Conservation (phyloP, 2,113 vertebrate genomes). For the Dasyornis broadbenti region DNA sequence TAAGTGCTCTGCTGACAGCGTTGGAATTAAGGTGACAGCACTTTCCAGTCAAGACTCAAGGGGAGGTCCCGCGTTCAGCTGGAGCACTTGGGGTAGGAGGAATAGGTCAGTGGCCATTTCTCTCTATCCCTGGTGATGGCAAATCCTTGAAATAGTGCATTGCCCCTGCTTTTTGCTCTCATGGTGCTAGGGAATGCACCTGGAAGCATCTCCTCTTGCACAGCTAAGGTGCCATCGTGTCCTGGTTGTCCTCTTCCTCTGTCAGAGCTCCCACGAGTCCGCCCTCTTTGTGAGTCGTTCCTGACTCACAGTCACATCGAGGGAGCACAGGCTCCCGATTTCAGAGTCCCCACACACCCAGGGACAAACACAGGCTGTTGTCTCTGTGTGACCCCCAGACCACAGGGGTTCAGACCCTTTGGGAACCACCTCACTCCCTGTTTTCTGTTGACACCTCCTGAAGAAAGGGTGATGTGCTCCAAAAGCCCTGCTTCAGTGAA, state of each 20-base stretch:
- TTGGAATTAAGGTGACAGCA: background rate
- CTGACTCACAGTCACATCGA: fast-evolving
- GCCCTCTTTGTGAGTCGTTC: background rate
- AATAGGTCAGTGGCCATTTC: background rate
- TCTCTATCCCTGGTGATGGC: background rate
- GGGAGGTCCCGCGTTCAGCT: background rate
- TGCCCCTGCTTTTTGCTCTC: background rate
- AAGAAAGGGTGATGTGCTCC: background rate
- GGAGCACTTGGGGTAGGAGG: background rate
- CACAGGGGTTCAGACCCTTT: fast-evolving
- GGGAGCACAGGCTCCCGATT: too few relatives aligned
- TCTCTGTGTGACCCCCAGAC: background rate
- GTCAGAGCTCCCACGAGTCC: fast-evolving
- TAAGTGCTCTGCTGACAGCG: background rate
- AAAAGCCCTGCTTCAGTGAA: background rate
- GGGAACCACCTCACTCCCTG: background rate
- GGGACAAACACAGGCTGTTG: background rate
- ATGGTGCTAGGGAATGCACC: background rate
- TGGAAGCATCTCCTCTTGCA: background rate
- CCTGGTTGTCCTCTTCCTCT: background rate
- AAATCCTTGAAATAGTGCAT: background rate
- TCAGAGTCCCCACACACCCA: fast-evolving
- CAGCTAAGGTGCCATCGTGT: background rate
- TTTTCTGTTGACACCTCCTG: background rate
- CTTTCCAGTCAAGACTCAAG: background rate